phyloP scores from a whole-genome alignment of 2,888 invertebrate genomes.

The Hymenopus coronatus region DNA sequence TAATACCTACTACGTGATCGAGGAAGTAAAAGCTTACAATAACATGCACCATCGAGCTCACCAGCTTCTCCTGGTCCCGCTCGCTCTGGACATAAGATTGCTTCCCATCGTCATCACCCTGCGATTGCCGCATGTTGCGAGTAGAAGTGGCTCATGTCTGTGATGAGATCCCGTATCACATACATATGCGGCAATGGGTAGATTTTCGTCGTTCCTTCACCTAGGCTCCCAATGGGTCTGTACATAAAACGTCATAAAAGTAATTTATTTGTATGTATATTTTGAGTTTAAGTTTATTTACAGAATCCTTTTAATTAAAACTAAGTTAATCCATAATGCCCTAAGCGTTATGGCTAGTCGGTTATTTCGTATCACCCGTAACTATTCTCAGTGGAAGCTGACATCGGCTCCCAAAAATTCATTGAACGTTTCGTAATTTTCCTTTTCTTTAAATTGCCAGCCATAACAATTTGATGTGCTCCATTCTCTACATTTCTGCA shows the following conservation, averaged over 20 bases:
- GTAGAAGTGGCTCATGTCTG: constrained; percentile 73
- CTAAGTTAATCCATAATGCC: no score
- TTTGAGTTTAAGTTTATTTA: not conserved
- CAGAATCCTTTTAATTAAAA: not conserved
- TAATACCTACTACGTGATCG: no score
- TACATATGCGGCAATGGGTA: constrained; percentile 82
- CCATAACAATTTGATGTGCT: no score
- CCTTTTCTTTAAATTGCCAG: no score
- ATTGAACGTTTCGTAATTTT: no score
- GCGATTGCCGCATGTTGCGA: constrained; percentile 63
- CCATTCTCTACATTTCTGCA: no score
- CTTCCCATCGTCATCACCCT: constrained; percentile 48
- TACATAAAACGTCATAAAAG: not conserved
- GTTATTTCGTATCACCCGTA: no score
- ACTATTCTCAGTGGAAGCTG: no score
- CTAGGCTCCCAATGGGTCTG: not conserved
- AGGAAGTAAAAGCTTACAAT: no score
- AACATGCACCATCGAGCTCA: constrained; percentile 26
- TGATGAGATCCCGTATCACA: constrained; percentile 67
- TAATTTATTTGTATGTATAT: not conserved
- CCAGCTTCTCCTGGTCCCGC: constrained; percentile 60
- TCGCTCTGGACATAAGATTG: constrained; percentile 65
- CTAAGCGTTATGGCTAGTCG: no score
- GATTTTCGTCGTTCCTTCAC: constrained; percentile 54
- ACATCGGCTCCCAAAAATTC: no score